Conservation (phyloP, 1,140 invertebrate species). For the Heliconius himera region DNA sequence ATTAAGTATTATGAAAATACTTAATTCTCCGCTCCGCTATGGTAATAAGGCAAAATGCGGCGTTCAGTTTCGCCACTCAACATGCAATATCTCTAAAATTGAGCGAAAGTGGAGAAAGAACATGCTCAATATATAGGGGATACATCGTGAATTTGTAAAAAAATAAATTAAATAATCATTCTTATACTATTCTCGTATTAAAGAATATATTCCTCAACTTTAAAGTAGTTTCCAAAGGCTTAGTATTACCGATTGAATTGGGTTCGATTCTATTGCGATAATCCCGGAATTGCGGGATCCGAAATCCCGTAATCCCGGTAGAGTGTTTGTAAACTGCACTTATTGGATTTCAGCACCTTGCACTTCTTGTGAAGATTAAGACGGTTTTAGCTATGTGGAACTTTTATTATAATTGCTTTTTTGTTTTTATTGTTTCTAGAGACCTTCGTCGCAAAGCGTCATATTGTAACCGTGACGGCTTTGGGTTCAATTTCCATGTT, state of each 20-base stretch:
- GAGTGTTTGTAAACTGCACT: slow-evolving; percentile 34
- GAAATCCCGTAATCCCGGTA: slow-evolving; percentile 12
- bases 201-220: slow-evolving; percentile 3
- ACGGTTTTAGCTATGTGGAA: neutral
- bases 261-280: slow-evolving; percentile 23
- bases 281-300: slow-evolving; percentile 27
- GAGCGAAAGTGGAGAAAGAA: no score
- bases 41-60: no score
- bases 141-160: no score
- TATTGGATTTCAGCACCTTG: slow-evolving; percentile 33
- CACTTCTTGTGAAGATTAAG: slow-evolving; percentile 19
- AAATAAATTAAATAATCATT: neutral
- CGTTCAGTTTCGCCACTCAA: no score
- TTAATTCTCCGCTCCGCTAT: no score
- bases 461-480: no score
- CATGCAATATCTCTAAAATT: no score
- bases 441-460: neutral
- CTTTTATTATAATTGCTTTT: slow-evolving; percentile 2
- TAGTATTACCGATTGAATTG: neutral
- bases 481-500: neutral
- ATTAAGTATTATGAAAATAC: no score
- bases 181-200: neutral
- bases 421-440: neutral
- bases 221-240: slow-evolving; percentile 10
- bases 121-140: no score